phyloP scores from a whole-genome alignment of 2,113 vertebrate genomes.

The Burhinus bistriatus region DNA sequence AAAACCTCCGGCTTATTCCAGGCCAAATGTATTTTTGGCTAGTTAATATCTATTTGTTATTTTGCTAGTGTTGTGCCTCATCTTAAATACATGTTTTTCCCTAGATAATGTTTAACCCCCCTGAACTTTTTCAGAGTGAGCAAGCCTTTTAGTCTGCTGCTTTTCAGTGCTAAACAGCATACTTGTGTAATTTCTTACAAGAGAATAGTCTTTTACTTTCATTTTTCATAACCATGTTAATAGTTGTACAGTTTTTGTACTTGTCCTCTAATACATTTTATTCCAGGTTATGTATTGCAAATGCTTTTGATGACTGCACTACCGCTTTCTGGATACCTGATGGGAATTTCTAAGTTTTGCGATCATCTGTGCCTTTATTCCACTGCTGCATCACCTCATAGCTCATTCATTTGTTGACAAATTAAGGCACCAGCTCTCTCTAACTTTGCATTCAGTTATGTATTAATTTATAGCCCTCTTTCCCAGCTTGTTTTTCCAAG shows the following conservation, averaged over 20 bases:
- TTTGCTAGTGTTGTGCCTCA: neutral
- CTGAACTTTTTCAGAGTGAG: neutral
- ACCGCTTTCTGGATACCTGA: neutral
- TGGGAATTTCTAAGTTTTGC: neutral
- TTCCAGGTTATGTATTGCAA: neutral
- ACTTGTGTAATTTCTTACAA: neutral
- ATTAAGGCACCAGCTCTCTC: neutral
- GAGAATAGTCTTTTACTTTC: neutral
- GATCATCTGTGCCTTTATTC: neutral
- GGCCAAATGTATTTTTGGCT: neutral
- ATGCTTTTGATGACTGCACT: neutral
- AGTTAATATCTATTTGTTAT: neutral
- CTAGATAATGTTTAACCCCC: neutral
- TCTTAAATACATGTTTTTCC: neutral
- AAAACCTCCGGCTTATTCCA: neutral
- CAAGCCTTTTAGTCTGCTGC: neutral
- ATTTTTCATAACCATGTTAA: neutral
- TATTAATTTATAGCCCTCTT: neutral
- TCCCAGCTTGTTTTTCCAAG: neutral
- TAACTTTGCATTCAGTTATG: neutral
- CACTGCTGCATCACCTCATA: neutral
- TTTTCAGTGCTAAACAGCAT: neutral
- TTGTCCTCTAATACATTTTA: neutral
- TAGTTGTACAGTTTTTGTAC: neutral
- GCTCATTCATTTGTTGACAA: neutral